Evolutionary conservation across 2,797 vertebrate species (phyloP).

Genomic region (Choloepus didactylus): DNA sequence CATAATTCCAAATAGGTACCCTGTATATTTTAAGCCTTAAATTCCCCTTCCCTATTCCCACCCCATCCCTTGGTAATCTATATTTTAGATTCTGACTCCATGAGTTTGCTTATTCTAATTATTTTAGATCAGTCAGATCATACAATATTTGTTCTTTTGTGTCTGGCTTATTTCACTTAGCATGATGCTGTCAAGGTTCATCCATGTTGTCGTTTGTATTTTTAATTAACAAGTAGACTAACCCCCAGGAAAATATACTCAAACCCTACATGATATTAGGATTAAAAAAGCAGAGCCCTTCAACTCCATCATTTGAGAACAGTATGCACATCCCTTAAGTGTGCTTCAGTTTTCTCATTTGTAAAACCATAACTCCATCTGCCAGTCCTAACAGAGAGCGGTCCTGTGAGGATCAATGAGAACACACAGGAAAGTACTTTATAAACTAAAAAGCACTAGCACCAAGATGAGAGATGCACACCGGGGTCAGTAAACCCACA

Average conservation of each 20-base stretch:
- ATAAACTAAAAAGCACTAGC: not conserved
- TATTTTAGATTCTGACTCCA: no score
- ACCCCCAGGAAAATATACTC: not conserved
- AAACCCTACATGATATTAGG: not conserved
- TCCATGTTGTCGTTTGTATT: not conserved
- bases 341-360: not conserved
- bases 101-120: no score
- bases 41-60: no score
- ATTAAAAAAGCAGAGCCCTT: not conserved
- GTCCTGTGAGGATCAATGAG: not conserved
- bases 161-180: no score
- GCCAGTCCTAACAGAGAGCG: not conserved
- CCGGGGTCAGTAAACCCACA: not conserved
- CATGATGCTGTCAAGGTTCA: no score
- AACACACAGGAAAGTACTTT: not conserved
- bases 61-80: no score
- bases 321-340: not conserved
- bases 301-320: not conserved
- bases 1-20: no score
- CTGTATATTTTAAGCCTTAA: no score
- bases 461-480: not conserved
- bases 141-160: no score
- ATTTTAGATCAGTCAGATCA: no score
- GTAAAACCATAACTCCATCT: not conserved
- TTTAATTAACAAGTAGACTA: conserved; percentile 44